A percentile compares a stretch with the other conserved stretches of the same genome.
These are phyloP conservation scores for Leptinotarsa peninsularis DNA, from an alignment of 2,888 invertebrate genomes.

Conservation along the genomic window DNA sequence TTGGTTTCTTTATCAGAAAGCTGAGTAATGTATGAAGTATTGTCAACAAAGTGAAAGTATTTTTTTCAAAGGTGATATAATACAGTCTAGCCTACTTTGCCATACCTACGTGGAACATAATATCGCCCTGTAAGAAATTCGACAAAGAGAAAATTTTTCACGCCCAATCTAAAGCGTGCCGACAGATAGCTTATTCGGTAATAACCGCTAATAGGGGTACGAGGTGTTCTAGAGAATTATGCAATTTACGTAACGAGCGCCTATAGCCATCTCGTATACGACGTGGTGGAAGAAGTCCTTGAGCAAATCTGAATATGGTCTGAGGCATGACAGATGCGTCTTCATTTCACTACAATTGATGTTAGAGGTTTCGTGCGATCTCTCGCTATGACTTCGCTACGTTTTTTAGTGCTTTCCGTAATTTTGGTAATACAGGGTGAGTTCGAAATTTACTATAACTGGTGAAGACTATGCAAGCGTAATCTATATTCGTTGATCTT, in stretches of 20 bases:
- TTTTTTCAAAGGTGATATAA: no score
- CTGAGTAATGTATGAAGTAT: no score
- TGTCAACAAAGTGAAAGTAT: no score
- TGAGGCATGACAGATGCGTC: conserved; percentile 41
- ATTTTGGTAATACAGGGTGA: conserved; percentile 50
- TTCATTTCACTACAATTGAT: conserved; percentile 48
- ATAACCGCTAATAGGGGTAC: conserved; percentile 12
- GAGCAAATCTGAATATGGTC: conserved; percentile 38
- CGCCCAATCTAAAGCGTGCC: conserved; percentile 5
- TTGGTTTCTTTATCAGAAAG: no score
- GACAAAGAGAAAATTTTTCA: conserved; percentile 2
- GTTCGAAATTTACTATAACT: conserved; percentile 17
- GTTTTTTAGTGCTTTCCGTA: conserved; percentile 38
- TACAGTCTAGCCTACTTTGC: no score
- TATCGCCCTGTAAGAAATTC: background rate
- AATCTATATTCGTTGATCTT: background rate
- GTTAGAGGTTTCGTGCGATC: conserved; percentile 38
- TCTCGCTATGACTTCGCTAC: conserved; percentile 45
- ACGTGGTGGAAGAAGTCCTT: conserved; percentile 48
- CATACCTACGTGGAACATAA: background rate
- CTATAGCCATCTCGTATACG: conserved; percentile 2
- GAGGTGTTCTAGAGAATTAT: conserved; percentile 16
- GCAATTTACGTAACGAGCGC: conserved; percentile 19
- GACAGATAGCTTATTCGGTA: conserved; percentile 4
- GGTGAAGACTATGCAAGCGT: background rate